These are phyloP conservation scores for Athrips mouffetella DNA, from an alignment of 2,888 invertebrate genomes.

Conservation along the genomic window DNA sequence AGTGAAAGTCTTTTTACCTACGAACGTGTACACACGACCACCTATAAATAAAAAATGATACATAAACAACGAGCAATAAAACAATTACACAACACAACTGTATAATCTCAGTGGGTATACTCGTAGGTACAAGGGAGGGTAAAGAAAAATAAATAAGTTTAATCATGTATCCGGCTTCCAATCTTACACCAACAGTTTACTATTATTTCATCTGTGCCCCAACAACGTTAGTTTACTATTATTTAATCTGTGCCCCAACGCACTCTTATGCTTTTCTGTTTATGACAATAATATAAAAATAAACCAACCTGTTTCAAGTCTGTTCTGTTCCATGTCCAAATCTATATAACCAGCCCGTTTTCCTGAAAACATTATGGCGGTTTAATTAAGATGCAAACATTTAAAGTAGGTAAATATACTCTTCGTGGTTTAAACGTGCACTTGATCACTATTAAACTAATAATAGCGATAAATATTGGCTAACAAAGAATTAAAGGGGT, in stretches of 20 bases:
- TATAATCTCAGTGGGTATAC: no score
- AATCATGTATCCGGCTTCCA: no score
- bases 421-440: background rate
- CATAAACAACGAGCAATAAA: background rate
- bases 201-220: no score
- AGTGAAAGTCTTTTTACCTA: conserved; percentile 62
- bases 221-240: no score
- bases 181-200: no score
- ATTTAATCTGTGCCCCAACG: no score
- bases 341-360: conserved; percentile 36
- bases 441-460: background rate
- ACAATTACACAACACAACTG: no score
- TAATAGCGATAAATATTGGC: background rate
- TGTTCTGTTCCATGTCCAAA: conserved; percentile 43
- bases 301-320: conserved; percentile 34
- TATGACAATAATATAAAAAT: conserved; percentile 11
- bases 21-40: conserved; percentile 62
- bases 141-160: no score
- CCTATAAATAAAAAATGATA: conserved; percentile 46
- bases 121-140: no score
- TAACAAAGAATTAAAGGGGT: no score
- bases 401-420: background rate
- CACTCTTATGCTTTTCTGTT: no score
- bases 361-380: conserved; percentile 35
- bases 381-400: background rate